Conservation (phyloP, 2,888 invertebrate genomes). For the Chymomyza fuscimana region DNA sequence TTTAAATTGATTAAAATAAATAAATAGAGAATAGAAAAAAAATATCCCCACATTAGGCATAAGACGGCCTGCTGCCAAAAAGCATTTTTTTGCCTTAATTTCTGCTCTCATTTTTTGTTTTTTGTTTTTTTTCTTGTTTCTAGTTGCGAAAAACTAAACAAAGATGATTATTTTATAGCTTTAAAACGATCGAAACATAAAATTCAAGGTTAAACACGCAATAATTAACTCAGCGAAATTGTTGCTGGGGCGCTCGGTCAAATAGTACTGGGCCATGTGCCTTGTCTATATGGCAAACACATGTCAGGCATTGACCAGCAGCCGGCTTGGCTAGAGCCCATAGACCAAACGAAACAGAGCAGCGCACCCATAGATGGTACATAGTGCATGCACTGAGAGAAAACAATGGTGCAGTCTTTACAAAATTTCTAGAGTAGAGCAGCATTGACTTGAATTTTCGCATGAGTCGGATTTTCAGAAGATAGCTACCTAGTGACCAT, state of each 20-base stretch:
- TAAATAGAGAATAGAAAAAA: background rate
- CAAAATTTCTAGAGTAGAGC: no score
- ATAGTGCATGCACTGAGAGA: background rate
- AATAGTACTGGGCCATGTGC: slow-evolving; percentile 46
- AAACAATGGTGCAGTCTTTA: background rate
- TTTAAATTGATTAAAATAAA: background rate
- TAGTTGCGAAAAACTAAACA: slow-evolving; percentile 57
- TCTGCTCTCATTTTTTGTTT: slow-evolving; percentile 6
- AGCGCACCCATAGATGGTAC: background rate
- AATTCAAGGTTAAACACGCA: slow-evolving; percentile 70
- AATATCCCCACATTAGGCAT: background rate
- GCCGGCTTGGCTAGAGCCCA: slow-evolving; percentile 16
- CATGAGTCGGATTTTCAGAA: no score
- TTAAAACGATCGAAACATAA: slow-evolving; percentile 61
- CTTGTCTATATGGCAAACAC: slow-evolving; percentile 51
- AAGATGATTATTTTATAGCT: slow-evolving; percentile 71
- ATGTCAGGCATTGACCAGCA: slow-evolving; percentile 58
- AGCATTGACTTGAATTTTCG: no score
- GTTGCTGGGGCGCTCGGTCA: slow-evolving; percentile 46
- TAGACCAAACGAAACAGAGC: background rate
- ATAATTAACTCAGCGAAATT: slow-evolving; percentile 69
- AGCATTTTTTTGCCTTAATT: slow-evolving; percentile 7
- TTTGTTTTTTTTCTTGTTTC: slow-evolving; percentile 13
- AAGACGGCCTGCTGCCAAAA: slow-evolving; percentile 6
- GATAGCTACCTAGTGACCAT: no score